Evolutionary conservation across 2,113 vertebrate genomes (phyloP), one percentile per base, ranked within the genome.

Genomic region (Ophiodon elongatus): DNA sequence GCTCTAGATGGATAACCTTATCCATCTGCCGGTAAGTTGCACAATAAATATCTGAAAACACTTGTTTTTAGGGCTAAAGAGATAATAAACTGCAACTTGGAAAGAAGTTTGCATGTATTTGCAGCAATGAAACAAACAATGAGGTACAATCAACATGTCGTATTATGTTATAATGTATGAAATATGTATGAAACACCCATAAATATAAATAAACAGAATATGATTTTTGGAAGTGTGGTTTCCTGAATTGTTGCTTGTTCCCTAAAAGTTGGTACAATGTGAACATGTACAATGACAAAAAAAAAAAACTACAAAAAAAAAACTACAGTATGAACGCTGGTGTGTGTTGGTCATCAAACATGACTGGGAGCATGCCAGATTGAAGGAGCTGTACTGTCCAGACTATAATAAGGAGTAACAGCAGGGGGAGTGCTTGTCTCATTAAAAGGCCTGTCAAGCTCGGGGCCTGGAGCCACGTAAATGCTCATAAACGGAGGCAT

Each of bases 371-470:
- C 35, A 6, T 37, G 35, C 35, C 35, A 39, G 2, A 17, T 6
- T 25, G 25, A 33, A 41, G 27, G 21, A 19, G 39, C 66, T 19
- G 1, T 1, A 8, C 37, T 41, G 45, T 54, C 15, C 7, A 7
- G 19, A 19, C 17, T 37, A 65, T 39, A 13, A 52, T 45, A 56
- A 43, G 10, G 29, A 47, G 66, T 14, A 75, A 67, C 93, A 92
- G 90, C 91, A 93, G 92, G 88, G 92, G 92, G 92, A 77, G 90
- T 29, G 19, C 86, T 88, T 79, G 84, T 76, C 82, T 63, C 80
- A 59, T 7, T 59, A 39, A 76, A n/a, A 76, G 33, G 69, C 70
- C 74, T 47, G 59, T 60, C 43, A 64, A 76, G 43, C 70, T 63
- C 9, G 4, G 15, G n/a, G 65, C 88, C 79, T 33, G 21, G 11